Evolutionary conservation across 2,888 invertebrate species (phyloP).

Genomic region (Orchestes rusci): DNA sequence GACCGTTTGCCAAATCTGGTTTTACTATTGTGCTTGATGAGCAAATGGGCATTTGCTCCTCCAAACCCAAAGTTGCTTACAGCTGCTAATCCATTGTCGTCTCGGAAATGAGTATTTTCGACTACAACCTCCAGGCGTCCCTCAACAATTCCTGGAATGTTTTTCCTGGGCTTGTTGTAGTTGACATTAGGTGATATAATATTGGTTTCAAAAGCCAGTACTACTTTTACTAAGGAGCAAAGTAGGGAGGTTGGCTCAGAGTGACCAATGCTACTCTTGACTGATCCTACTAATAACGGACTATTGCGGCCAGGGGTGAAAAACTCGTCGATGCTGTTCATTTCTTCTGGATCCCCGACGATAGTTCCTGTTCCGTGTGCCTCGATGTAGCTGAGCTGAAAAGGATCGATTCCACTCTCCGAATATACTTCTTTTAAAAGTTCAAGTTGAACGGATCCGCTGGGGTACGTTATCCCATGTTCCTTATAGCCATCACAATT

Average conservation of each 20-base stretch:
- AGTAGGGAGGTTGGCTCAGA: constrained; percentile 81
- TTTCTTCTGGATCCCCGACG: constrained; percentile 84
- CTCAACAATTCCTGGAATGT: constrained; percentile 53
- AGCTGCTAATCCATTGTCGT: constrained; percentile 65
- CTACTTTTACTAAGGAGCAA: constrained; percentile 73
- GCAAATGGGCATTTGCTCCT: constrained; percentile 73
- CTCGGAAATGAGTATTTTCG: constrained; percentile 56
- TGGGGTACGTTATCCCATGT: constrained; percentile 40
- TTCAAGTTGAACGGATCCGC: constrained; percentile 51
- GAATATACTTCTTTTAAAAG: constrained; percentile 56
- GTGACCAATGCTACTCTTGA: constrained; percentile 93
- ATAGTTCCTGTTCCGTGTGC: constrained; percentile 69
- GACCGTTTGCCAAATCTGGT: constrained; percentile 54
- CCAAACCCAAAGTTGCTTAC: constrained; percentile 93
- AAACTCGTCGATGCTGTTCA: constrained; percentile 71
- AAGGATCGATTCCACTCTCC: constrained; percentile 58
- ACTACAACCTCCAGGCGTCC: constrained; percentile 66
- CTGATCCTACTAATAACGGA: constrained; percentile 76
- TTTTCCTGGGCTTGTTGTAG: constrained; percentile 47
- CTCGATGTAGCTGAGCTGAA: constrained; percentile 69
- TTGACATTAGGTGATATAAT: constrained; percentile 82
- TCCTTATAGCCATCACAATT: constrained; percentile 30
- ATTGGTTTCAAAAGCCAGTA: constrained; percentile 66
- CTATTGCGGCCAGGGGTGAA: constrained; percentile 64
- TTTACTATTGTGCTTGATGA: constrained; percentile 55